Percentiles rank a stretch among this genome's conserved stretches.
Evolutionary conservation across 2,888 invertebrate species (phyloP).

Genomic region (Spicauda simplicius): DNA sequence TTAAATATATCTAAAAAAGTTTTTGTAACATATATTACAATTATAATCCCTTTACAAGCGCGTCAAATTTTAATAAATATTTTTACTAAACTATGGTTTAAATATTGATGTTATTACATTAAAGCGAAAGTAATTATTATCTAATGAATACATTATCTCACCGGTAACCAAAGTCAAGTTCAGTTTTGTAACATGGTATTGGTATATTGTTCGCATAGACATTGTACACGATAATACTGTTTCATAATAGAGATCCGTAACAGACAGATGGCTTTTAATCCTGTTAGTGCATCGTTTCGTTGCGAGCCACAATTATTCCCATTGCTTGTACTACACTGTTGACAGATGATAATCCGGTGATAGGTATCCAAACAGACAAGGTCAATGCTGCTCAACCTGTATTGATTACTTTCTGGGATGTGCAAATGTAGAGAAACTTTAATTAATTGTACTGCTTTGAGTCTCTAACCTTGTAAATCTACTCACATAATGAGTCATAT

Average conservation of each 20-base stretch:
- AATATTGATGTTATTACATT: too few species aligned
- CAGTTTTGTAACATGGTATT: neutral
- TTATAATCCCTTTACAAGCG: too few species aligned
- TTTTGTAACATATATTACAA: too few species aligned
- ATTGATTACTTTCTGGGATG: neutral
- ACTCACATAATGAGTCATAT: too few species aligned
- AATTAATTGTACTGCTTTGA: neutral
- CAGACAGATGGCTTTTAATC: neutral
- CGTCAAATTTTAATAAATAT: too few species aligned
- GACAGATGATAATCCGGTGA: neutral
- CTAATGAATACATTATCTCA: too few species aligned
- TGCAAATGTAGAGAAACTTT: neutral
- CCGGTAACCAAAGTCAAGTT: too few species aligned
- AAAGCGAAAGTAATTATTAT: too few species aligned
- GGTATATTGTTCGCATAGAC: neutral
- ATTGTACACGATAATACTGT: neutral
- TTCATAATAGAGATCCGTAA: neutral
- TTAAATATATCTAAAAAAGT: too few species aligned
- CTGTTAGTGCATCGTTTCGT: slow-evolving; percentile 1
- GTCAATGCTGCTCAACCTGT: neutral
- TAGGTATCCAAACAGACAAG: neutral
- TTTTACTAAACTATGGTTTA: too few species aligned
- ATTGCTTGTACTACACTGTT: neutral
- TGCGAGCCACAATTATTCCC: neutral
- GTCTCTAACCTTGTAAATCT: too few species aligned